Percentiles rank a stretch among this genome's conserved stretches.
Evolutionary conservation across 2,888 invertebrate species (phyloP).

Genomic region (Aplocera efformata): DNA sequence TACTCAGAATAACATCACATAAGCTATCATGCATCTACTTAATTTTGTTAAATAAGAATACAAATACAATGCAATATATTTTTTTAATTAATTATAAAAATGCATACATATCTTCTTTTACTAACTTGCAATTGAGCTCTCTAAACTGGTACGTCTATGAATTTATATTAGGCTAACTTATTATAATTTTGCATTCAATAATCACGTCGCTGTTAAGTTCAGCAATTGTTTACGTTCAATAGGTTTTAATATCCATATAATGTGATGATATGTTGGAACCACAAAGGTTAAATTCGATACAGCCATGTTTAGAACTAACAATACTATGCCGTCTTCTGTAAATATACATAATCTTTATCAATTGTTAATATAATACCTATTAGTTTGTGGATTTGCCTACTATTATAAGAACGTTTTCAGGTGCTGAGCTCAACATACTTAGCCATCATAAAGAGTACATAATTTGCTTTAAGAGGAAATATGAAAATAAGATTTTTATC

Average conservation of each 20-base stretch:
- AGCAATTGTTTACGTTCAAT: background rate
- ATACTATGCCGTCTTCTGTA: too few relatives aligned
- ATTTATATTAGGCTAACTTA: constrained; percentile 14
- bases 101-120: constrained; percentile 11
- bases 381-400: too few relatives aligned
- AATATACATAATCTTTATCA: too few relatives aligned
- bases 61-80: too few relatives aligned
- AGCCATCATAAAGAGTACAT: constrained; percentile 8
- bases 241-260: too few relatives aligned
- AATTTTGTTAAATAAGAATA: too few relatives aligned
- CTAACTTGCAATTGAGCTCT: constrained; percentile 17
- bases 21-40: too few relatives aligned
- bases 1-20: too few relatives aligned
- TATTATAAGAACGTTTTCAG: constrained; percentile 3
- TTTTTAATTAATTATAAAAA: too few relatives aligned
- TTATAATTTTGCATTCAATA: constrained; percentile 10
- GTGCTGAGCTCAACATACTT: constrained; percentile 15
- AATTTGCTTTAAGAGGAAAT: constrained; percentile 12
- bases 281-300: constrained; percentile 16
- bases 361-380: too few relatives aligned
- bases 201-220: constrained; percentile 14
- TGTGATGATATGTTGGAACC: too few relatives aligned
- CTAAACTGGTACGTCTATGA: constrained; percentile 11
- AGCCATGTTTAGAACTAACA: background rate
- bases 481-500: constrained; percentile 18